A percentile compares a stretch with the other conserved stretches of the same genome.
phyloP scores from a whole-genome alignment of 2,888 invertebrate species.

The Lampropteryx suffumata region DNA sequence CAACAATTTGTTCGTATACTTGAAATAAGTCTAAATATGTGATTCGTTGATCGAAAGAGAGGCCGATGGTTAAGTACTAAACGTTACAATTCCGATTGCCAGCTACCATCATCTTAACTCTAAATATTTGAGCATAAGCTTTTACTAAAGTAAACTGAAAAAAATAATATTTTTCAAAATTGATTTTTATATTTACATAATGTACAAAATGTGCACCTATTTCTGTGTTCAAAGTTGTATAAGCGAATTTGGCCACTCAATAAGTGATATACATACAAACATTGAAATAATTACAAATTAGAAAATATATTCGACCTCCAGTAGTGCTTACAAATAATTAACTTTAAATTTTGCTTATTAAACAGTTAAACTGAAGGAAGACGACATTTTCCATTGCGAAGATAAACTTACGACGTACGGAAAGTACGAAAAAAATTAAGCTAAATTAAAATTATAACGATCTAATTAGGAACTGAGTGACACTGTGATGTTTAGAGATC shows the following conservation, averaged over 20 bases:
- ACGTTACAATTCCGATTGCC: conserved; percentile 35
- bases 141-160: conserved; percentile 67
- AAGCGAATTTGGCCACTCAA: conserved; percentile 75
- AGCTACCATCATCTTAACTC: conserved; percentile 30
- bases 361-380: conserved; percentile 54
- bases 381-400: conserved; percentile 60
- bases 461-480: conserved; percentile 82
- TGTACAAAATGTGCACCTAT: conserved; percentile 70
- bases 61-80: conserved; percentile 50
- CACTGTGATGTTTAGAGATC: conserved; percentile 74
- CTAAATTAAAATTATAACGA: conserved; percentile 67
- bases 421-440: conserved; percentile 52
- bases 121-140: conserved; percentile 80
- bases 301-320: conserved; percentile 62
- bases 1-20: conserved; percentile 68
- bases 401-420: conserved; percentile 32
- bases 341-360: conserved; percentile 41
- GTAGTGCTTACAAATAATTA: conserved; percentile 45
- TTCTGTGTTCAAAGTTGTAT: conserved; percentile 46
- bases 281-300: conserved; percentile 44
- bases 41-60: conserved; percentile 39
- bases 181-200: conserved; percentile 72
- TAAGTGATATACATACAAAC: conserved; percentile 44
- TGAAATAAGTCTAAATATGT: conserved; percentile 66
- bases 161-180: conserved; percentile 64